A percentile compares a stretch with the other conserved stretches of the same genome.
phyloP scores from a whole-genome alignment of 1,140 invertebrate species.

The Drosophila yakuba region DNA sequence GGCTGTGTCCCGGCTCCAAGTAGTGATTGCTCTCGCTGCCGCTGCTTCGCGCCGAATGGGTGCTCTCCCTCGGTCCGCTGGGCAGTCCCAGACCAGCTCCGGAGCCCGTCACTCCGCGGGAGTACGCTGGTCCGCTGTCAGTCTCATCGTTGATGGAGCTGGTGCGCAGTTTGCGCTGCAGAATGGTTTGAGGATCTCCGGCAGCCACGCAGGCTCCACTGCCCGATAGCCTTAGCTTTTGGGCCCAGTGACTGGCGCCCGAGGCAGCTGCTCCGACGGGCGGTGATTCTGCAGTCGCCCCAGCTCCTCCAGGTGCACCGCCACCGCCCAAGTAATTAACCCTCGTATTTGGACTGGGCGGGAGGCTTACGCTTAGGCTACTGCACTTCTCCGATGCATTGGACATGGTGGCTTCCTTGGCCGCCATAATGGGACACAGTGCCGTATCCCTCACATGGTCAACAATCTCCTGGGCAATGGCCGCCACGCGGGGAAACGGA shows the following conservation, averaged over 20 bases:
- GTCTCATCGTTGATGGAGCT: constrained; percentile 81
- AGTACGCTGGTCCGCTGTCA: constrained; percentile 47
- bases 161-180: constrained; percentile 77
- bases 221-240: constrained; percentile 58
- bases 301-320: not conserved
- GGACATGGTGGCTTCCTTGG: constrained; percentile 77
- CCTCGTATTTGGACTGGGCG: constrained; percentile 86
- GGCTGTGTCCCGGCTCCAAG: constrained; percentile 37
- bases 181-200: constrained; percentile 41
- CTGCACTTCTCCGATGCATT: constrained; percentile 66
- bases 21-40: constrained; percentile 64
- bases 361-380: constrained; percentile 85
- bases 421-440: constrained; percentile 68
- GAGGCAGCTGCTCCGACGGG: constrained; percentile 11
- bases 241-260: constrained; percentile 50
- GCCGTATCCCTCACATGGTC: constrained; percentile 89
- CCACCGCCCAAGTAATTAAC: constrained; percentile 64
- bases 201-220: constrained; percentile 5
- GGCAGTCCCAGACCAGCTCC: constrained; percentile 24
- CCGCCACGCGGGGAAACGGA: constrained; percentile 92
- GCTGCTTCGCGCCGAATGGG: constrained; percentile 62
- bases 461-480: constrained; percentile 91
- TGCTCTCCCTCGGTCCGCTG: constrained; percentile 31
- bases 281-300: constrained; percentile 10
- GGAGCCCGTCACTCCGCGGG: not conserved